These are phyloP conservation scores for Oreotrochilus melanogaster DNA, from an alignment of 2,113 vertebrate genomes.

Conservation along the genomic window DNA sequence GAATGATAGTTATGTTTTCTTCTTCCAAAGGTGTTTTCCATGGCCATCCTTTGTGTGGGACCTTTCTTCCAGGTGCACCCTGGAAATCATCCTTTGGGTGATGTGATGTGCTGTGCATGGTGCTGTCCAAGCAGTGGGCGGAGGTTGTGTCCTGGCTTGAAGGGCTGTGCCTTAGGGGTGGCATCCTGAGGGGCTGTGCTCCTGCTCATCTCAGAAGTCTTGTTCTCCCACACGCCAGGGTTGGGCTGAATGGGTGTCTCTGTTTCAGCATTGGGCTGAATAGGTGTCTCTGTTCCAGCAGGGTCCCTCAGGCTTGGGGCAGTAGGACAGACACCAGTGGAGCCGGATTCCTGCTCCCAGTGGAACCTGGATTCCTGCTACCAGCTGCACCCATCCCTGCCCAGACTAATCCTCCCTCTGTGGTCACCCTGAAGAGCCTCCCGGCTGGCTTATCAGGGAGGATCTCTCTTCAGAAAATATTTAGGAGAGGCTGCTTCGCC, in stretches of 20 bases:
- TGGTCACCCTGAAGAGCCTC: slow-evolving; percentile 61
- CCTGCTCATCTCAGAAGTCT: background rate
- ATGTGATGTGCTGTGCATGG: background rate
- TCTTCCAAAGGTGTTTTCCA: background rate
- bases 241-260: background rate
- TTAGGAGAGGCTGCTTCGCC: slow-evolving; percentile 35
- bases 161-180: background rate
- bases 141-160: background rate
- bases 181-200: background rate
- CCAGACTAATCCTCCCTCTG: slow-evolving; percentile 72
- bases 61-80: background rate
- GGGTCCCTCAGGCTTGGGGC: background rate
- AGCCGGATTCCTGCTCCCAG: slow-evolving; percentile 78
- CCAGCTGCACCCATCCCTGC: slow-evolving; percentile 46
- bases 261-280: accelerated
- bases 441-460: slow-evolving; percentile 66
- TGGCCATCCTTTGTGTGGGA: background rate
- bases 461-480: slow-evolving; percentile 75
- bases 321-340: slow-evolving; percentile 4
- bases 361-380: slow-evolving; percentile 67
- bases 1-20: background rate
- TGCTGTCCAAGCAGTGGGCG: background rate
- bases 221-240: accelerated
- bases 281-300: accelerated
- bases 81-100: background rate